Evolutionary conservation across 2,113 vertebrate genomes (phyloP).

Genomic region (Melozone crissalis): DNA sequence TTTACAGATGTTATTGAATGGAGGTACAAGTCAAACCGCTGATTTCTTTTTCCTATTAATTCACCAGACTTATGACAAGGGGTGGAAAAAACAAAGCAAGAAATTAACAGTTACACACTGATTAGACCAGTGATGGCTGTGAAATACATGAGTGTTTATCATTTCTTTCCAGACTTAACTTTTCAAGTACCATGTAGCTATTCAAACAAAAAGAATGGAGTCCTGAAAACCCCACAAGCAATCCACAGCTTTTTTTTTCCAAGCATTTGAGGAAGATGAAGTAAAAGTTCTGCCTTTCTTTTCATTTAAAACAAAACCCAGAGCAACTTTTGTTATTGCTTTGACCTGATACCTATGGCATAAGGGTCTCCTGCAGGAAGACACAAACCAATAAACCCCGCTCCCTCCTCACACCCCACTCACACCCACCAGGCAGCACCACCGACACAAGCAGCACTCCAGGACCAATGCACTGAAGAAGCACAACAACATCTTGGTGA

Average conservation of each 20-base stretch:
- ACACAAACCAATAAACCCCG: background rate
- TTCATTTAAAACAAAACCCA: background rate
- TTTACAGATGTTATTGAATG: background rate
- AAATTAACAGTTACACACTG: background rate
- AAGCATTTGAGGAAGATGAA: background rate
- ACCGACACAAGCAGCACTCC: background rate
- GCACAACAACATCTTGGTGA: background rate
- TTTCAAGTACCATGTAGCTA: background rate
- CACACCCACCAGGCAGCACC: background rate
- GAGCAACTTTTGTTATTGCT: background rate
- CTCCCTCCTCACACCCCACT: background rate
- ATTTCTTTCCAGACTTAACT: background rate
- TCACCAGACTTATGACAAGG: background rate
- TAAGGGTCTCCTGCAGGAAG: background rate
- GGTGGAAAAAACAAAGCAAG: background rate
- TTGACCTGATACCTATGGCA: background rate
- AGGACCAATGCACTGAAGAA: background rate
- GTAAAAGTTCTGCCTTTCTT: background rate
- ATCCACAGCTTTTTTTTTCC: background rate
- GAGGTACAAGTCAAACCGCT: background rate
- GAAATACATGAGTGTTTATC: background rate
- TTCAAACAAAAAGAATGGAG: background rate
- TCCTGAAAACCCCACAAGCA: background rate
- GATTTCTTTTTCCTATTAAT: background rate
- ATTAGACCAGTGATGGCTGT: background rate